Evolutionary conservation across 2,113 vertebrate species (phyloP).

Genomic region (Epinephelus cyanopodus): DNA sequence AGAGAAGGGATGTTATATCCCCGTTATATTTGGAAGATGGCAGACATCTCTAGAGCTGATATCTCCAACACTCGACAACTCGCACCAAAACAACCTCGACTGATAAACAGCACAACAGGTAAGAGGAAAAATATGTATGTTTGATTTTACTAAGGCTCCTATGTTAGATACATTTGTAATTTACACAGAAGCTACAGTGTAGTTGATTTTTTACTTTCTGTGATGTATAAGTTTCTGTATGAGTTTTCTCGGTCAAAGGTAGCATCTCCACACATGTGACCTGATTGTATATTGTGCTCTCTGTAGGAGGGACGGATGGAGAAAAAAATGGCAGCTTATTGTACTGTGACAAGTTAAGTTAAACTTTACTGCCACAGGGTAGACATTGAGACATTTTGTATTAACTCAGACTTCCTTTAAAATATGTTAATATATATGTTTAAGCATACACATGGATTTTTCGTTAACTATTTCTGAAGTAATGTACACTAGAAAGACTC

Average conservation of each 20-base stretch:
- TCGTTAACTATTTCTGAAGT: not conserved
- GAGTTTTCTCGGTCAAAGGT: not conserved
- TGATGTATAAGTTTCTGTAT: no score
- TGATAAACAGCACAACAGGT: no score
- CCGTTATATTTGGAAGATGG: no score
- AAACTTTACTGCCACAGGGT: conserved; percentile 3
- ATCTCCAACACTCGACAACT: no score
- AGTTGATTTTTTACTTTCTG: not conserved
- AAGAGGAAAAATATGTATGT: no score
- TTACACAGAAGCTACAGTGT: not conserved
- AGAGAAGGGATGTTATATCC: no score
- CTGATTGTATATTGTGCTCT: not conserved
- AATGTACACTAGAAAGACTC: not conserved
- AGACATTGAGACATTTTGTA: not conserved
- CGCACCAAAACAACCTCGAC: no score
- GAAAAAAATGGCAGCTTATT: not conserved
- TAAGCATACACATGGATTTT: not conserved
- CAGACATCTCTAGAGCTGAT: no score
- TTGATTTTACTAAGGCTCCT: no score
- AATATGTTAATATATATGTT: not conserved
- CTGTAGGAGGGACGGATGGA: conserved; percentile 3
- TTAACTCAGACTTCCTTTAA: not conserved
- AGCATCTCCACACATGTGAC: not conserved
- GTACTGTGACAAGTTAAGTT: not conserved
- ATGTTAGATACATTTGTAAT: not conserved